Evolutionary conservation across 2,113 vertebrate genomes (phyloP).

Genomic region (Lamprologus callipterus): DNA sequence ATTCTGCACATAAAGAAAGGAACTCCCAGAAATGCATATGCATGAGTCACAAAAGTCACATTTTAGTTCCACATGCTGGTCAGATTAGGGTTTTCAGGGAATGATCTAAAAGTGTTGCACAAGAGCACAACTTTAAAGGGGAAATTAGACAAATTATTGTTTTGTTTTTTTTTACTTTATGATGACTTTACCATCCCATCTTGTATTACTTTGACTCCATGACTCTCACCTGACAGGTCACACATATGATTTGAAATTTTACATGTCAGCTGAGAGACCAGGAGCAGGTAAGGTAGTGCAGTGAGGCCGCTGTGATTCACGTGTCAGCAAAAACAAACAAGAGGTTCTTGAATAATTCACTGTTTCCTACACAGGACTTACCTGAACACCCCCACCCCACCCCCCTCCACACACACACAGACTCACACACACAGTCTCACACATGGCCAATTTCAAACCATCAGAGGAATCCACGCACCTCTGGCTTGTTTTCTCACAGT

Average conservation of each 20-base stretch:
- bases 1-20: neutral
- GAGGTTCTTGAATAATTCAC: neutral
- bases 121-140: neutral
- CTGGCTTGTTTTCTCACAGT: neutral
- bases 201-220: neutral
- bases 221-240: neutral
- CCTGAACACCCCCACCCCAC: neutral
- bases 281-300: neutral
- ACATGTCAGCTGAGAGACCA: neutral
- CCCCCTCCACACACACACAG: neutral
- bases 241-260: neutral
- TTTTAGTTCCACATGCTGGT: neutral
- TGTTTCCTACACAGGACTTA: neutral
- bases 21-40: neutral
- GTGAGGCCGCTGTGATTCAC: neutral
- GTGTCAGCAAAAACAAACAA: conserved; percentile 3
- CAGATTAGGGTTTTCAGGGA: neutral
- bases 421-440: neutral
- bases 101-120: neutral
- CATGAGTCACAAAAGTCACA: neutral
- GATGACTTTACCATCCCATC: neutral
- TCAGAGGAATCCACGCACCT: neutral
- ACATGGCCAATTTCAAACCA: neutral
- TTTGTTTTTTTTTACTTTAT: neutral
- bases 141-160: neutral